Evolutionary conservation across 2,888 invertebrate species (phyloP).

Genomic region (Mythimna ferrago): DNA sequence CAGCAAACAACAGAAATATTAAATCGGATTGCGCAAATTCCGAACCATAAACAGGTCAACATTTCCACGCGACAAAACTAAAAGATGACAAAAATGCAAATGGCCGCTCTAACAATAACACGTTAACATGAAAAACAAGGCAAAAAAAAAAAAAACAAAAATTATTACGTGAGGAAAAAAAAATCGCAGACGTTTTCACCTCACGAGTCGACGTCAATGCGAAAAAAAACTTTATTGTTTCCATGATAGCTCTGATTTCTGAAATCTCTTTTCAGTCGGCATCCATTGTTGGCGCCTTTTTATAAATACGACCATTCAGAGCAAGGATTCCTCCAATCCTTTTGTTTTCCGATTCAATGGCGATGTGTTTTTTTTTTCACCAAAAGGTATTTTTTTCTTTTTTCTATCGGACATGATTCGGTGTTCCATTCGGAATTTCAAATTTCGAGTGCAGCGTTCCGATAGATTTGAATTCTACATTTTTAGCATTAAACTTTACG

Average conservation of each 20-base stretch:
- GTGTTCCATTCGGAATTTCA: conserved; percentile 71
- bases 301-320: conserved; percentile 73
- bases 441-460: conserved; percentile 68
- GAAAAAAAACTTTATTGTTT: conserved; percentile 75
- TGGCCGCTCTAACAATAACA: conserved; percentile 52
- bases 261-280: conserved; percentile 72
- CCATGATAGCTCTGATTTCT: conserved; percentile 70
- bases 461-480: conserved; percentile 50
- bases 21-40: conserved; percentile 30
- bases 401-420: conserved; percentile 68
- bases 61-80: conserved; percentile 37
- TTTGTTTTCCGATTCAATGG: conserved; percentile 78
- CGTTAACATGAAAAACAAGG: conserved; percentile 55
- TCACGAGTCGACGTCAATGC: conserved; percentile 37
- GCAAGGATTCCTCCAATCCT: conserved; percentile 71
- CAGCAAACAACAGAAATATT: conserved; percentile 14
- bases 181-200: conserved; percentile 53
- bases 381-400: conserved; percentile 67
- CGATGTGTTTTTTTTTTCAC: conserved; percentile 50
- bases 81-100: conserved; percentile 57
- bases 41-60: conserved; percentile 32
- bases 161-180: conserved; percentile 42
- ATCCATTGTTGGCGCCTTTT: conserved; percentile 74
- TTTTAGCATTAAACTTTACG: conserved; percentile 13
- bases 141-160: conserved; percentile 44